A percentile compares a stretch with the other conserved stretches of the same genome.
Conservation (phyloP, 2,888 invertebrate genomes). For the Trichopria drosophilae region DNA sequence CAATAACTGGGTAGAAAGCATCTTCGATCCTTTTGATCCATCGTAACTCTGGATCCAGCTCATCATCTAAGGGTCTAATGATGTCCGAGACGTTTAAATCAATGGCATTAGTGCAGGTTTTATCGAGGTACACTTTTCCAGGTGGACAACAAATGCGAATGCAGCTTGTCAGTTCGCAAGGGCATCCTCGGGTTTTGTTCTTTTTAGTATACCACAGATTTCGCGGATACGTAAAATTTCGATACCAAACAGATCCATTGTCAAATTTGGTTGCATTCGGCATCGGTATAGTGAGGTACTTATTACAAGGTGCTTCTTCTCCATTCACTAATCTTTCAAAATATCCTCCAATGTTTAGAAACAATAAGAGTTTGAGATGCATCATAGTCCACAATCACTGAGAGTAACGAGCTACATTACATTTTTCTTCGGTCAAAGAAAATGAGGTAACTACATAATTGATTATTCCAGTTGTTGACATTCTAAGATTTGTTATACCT, state of each 20-base stretch:
- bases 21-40: slow-evolving; percentile 17
- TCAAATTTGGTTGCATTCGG: slow-evolving; percentile 11
- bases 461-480: no score
- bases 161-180: slow-evolving; percentile 29
- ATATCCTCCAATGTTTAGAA: neutral
- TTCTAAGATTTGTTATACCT: no score
- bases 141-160: slow-evolving; percentile 35
- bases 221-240: slow-evolving; percentile 14
- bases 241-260: slow-evolving; percentile 11
- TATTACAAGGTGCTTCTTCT: slow-evolving; percentile 9
- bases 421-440: no score
- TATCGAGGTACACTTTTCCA: slow-evolving; percentile 26
- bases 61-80: slow-evolving; percentile 16
- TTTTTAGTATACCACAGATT: slow-evolving; percentile 21
- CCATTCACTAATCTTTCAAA: no score
- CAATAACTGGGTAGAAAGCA: slow-evolving; percentile 25
- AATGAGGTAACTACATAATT: no score
- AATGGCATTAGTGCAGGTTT: slow-evolving; percentile 13
- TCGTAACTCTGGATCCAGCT: slow-evolving; percentile 27
- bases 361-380: no score
- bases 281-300: slow-evolving; percentile 12
- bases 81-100: slow-evolving; percentile 9
- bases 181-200: slow-evolving; percentile 24
- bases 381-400: no score
- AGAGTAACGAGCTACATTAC: no score